These are phyloP conservation scores for Heteronetta atricapilla DNA, from an alignment of 2,113 vertebrate genomes.

Conservation along the genomic window DNA sequence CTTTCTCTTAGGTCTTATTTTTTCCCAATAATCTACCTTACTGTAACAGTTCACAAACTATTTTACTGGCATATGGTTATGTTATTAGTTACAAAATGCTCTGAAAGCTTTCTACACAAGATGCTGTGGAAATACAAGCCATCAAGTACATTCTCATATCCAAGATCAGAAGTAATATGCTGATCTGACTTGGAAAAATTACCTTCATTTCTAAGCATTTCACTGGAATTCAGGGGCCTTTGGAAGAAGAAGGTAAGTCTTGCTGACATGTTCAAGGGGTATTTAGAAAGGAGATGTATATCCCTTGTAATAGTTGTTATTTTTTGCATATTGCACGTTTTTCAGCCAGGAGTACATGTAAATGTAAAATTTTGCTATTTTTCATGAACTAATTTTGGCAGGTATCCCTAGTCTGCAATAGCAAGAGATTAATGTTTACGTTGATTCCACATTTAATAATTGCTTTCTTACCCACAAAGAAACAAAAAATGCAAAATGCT, in stretches of 20 bases:
- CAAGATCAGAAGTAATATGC: not conserved
- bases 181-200: conserved; percentile 12
- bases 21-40: not conserved
- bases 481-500: not conserved
- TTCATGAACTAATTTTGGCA: not conserved
- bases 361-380: not conserved
- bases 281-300: not conserved
- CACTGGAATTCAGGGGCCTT: not conserved
- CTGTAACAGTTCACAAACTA: not conserved
- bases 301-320: not conserved
- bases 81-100: not conserved
- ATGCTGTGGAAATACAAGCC: not conserved
- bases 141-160: not conserved
- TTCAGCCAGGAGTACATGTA: not conserved
- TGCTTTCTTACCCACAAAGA: not conserved
- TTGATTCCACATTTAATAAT: not conserved
- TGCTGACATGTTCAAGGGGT: not conserved
- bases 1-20: not conserved
- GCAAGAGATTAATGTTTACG: not conserved
- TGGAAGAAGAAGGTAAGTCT: conserved; percentile 8
- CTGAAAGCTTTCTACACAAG: not conserved
- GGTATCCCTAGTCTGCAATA: not conserved
- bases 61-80: not conserved
- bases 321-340: not conserved
- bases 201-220: conserved; percentile 17